Conservation (phyloP, 2,113 vertebrate genomes). For the Gymnobelideus leadbeateri region DNA sequence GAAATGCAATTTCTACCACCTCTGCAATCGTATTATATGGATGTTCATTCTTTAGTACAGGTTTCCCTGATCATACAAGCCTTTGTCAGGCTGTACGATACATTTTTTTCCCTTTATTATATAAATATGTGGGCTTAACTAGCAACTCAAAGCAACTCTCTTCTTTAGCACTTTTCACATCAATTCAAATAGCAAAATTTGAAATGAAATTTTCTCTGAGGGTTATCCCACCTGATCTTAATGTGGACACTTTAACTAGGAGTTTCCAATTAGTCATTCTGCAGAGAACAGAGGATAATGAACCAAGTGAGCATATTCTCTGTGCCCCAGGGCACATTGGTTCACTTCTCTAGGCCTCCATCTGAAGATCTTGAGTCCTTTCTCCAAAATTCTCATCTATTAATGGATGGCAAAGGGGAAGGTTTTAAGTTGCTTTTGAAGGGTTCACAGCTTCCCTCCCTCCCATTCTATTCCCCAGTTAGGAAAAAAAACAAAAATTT, state of each 20-base stretch:
- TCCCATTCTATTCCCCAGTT: neutral
- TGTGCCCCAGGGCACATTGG: neutral
- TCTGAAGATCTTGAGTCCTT: neutral
- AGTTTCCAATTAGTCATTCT: neutral
- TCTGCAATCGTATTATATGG: neutral
- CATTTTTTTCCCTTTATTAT: neutral
- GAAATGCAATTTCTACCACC: too few relatives aligned
- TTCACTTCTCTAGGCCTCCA: neutral
- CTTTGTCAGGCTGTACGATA: neutral
- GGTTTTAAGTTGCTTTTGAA: neutral
- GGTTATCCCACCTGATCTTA: neutral
- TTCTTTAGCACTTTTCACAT: neutral
- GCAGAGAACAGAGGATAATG: neutral
- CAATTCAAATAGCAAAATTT: neutral
- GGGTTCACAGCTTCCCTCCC: neutral
- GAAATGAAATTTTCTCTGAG: neutral
- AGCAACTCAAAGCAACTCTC: neutral
- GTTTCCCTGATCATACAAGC: neutral
- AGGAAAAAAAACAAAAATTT: neutral
- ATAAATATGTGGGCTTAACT: neutral
- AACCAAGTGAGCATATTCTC: neutral
- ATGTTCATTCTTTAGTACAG: neutral
- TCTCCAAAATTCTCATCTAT: neutral
- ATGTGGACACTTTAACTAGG: constrained; percentile 4
- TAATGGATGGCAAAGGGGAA: neutral